Evolutionary conservation across 2,797 vertebrate genomes (phyloP).

Genomic region (Microctenopoma steveboyesi): DNA sequence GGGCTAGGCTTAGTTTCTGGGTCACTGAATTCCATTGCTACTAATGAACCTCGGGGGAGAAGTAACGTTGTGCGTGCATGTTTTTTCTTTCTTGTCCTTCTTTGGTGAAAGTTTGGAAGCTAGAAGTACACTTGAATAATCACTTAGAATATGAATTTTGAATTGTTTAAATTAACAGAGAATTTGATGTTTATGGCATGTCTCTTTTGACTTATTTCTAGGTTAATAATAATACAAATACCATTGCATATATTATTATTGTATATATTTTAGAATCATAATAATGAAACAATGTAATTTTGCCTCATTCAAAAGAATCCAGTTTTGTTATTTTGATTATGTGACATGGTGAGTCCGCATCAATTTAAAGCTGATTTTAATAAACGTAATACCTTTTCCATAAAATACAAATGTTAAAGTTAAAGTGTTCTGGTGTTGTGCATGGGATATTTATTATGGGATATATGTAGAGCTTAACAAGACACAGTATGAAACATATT

Average conservation of each 20-base stretch:
- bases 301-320: background rate
- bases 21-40: constrained; percentile 83
- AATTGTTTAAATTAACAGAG: constrained; percentile 40
- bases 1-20: constrained; percentile 81
- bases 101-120: constrained; percentile 69
- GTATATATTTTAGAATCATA: background rate
- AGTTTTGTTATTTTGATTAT: background rate
- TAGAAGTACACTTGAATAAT: constrained; percentile 58
- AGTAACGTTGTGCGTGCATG: constrained; percentile 62
- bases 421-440: background rate
- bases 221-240: background rate
- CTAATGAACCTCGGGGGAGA: constrained; percentile 83
- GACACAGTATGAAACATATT: too few species aligned
- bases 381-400: background rate
- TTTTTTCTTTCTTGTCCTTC: constrained; percentile 51
- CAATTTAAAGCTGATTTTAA: background rate
- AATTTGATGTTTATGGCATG: background rate
- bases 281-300: background rate
- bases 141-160: constrained; percentile 44
- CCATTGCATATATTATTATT: background rate
- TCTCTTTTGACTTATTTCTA: background rate
- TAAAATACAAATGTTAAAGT: background rate
- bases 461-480: too few species aligned
- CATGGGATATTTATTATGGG: too few species aligned
- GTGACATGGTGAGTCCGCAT: background rate